Evolutionary conservation across 2,797 vertebrate genomes (phyloP).

Genomic region (Chloroceryle inda): DNA sequence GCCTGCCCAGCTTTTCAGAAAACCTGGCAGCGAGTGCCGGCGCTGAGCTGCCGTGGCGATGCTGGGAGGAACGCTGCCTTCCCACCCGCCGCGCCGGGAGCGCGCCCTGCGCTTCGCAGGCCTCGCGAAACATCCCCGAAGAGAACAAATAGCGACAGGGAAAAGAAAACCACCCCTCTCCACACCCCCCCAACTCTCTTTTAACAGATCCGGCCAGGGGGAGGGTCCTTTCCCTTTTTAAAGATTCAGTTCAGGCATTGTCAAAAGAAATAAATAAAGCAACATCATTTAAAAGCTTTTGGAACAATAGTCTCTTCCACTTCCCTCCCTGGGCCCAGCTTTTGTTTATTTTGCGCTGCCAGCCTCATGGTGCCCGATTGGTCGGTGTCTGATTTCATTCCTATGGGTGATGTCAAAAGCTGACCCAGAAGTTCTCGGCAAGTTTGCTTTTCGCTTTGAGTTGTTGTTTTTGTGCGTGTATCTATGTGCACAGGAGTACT

Average conservation of each 20-base stretch:
- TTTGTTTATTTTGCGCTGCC: constrained; percentile 72
- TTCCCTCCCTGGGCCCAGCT: constrained; percentile 69
- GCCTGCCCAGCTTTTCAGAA: constrained; percentile 37
- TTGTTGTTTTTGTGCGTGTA: constrained; percentile 66
- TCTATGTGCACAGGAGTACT: constrained; percentile 53
- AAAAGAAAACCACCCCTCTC: neutral
- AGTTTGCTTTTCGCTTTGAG: constrained; percentile 54
- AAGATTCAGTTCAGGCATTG: constrained; percentile 44
- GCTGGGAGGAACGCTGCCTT: constrained; percentile 11
- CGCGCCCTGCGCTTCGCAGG: neutral
- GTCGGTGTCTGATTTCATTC: constrained; percentile 74
- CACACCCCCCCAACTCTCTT: neutral
- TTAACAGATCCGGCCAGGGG: neutral
- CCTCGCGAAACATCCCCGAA: neutral
- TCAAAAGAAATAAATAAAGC: constrained; percentile 67
- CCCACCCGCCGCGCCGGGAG: neutral
- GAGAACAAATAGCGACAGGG: neutral
- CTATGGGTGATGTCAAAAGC: constrained; percentile 59
- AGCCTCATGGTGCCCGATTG: constrained; percentile 68
- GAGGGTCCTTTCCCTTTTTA: constrained; percentile 51
- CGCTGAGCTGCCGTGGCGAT: neutral
- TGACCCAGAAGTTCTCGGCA: constrained; percentile 43
- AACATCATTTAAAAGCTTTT: constrained; percentile 63
- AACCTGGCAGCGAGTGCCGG: neutral
- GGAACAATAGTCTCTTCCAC: constrained; percentile 73